phyloP scores from a whole-genome alignment of 2,797 vertebrate genomes.

The Siniperca obscura region DNA sequence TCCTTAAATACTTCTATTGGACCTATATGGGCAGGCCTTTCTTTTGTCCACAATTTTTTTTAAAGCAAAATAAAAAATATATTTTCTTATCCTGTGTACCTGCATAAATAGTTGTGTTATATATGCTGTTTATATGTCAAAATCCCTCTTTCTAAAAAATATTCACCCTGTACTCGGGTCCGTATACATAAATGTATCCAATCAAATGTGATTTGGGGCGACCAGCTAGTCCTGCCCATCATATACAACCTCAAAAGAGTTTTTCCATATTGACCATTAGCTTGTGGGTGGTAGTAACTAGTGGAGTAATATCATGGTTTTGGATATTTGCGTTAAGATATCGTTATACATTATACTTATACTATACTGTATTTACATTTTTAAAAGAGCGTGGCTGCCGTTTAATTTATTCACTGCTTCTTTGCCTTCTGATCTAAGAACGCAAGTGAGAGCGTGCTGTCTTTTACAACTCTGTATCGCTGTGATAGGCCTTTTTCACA shows the following conservation, averaged over 20 bases:
- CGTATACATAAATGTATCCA: not conserved
- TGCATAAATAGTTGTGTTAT: not conserved
- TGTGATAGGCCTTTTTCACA: not conserved
- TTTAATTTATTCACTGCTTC: not conserved
- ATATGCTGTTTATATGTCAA: not conserved
- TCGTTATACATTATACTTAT: too few species aligned
- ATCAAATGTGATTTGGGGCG: not conserved
- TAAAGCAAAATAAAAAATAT: not conserved
- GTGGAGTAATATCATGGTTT: too few species aligned
- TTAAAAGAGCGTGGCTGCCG: not conserved
- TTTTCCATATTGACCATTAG: not conserved
- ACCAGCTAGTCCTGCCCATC: not conserved
- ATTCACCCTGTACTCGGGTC: too few species aligned
- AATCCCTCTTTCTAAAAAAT: not conserved
- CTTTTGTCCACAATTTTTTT: not conserved
- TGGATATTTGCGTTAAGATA: too few species aligned
- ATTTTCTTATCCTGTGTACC: not conserved
- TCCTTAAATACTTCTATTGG: not conserved
- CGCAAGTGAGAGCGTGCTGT: not conserved
- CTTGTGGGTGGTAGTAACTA: too few species aligned
- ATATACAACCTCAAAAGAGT: not conserved
- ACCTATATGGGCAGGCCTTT: not conserved
- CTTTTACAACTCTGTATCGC: not conserved
- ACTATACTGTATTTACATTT: not conserved
- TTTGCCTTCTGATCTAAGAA: not conserved